phyloP scores from a whole-genome alignment of 2,888 invertebrate species.

The Phania funesta region DNA sequence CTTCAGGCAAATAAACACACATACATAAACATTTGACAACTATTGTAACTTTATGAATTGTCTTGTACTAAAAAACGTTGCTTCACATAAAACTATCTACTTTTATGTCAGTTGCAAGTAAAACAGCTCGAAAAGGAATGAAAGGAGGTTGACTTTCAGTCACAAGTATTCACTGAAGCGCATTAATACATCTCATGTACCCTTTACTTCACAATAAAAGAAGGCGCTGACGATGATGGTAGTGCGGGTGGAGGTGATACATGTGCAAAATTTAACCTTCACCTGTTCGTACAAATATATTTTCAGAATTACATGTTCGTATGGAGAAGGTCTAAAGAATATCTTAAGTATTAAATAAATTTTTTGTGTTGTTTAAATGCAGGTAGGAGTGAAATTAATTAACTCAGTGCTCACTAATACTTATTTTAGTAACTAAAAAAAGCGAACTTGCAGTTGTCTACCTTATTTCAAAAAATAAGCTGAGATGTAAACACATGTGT shows the following conservation, averaged over 20 bases:
- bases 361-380: neutral
- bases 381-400: constrained; percentile 43
- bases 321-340: neutral
- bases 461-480: neutral
- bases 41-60: constrained; percentile 66
- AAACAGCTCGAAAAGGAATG: too few relatives aligned
- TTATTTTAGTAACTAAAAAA: neutral
- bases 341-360: constrained; percentile 24
- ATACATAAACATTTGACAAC: constrained; percentile 30
- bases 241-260: too few relatives aligned
- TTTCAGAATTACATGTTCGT: neutral
- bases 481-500: neutral
- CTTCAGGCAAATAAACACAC: constrained; percentile 14
- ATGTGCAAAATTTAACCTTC: too few relatives aligned
- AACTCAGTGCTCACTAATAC: constrained; percentile 2
- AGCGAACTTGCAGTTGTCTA: neutral
- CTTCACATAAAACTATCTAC: constrained; percentile 51
- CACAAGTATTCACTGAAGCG: constrained; percentile 31
- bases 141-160: constrained; percentile 37
- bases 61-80: constrained; percentile 34
- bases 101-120: constrained; percentile 60
- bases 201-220: neutral
- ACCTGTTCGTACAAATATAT: too few relatives aligned
- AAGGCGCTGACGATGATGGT: neutral
- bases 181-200: constrained; percentile 14